Conservation (phyloP, 2,797 vertebrate species). For the Ceryle rudis region DNA sequence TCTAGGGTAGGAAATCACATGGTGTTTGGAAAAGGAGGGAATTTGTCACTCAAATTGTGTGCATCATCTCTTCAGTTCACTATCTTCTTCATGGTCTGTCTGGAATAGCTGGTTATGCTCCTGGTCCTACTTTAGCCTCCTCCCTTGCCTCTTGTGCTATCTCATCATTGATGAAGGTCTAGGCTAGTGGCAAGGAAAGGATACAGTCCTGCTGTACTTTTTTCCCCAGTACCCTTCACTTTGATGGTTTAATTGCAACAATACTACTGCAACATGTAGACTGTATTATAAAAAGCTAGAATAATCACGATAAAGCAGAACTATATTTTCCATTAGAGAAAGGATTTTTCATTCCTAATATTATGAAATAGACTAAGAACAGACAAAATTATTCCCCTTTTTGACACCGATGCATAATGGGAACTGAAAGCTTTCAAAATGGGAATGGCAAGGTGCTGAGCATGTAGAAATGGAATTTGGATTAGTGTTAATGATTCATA, state of each 20-base stretch:
- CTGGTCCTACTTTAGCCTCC: neutral
- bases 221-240: accelerated
- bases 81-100: neutral
- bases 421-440: neutral
- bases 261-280: neutral
- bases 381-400: neutral
- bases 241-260: neutral
- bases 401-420: neutral
- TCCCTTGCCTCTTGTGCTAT: neutral
- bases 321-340: neutral
- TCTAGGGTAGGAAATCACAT: neutral
- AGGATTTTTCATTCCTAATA: conserved; percentile 15
- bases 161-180: neutral
- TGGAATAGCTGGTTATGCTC: neutral
- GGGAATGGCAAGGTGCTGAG: neutral
- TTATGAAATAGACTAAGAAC: neutral
- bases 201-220: neutral
- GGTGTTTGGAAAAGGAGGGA: neutral
- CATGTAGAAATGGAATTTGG: neutral
- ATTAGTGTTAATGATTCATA: neutral
- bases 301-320: neutral
- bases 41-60: neutral
- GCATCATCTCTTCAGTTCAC: neutral
- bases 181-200: neutral
- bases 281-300: neutral